Conservation (phyloP, 2,888 invertebrate genomes). For the Campaea margaritaria region DNA sequence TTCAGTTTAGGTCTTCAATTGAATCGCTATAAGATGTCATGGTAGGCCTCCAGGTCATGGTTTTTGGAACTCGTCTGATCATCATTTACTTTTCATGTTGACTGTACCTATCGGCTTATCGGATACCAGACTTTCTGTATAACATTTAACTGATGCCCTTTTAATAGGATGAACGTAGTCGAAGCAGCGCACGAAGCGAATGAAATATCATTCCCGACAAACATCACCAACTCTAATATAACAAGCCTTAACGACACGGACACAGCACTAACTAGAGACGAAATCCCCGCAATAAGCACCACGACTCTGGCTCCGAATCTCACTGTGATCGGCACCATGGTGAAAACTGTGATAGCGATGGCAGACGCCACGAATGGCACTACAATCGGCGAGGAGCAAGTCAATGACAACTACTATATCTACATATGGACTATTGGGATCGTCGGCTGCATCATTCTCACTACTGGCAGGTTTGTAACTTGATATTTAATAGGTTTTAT, state of each 20-base stretch:
- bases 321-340: conserved; percentile 63
- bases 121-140: no score
- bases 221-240: conserved; percentile 23
- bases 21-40: no score
- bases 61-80: no score
- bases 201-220: neutral
- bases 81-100: no score
- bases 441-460: conserved; percentile 84
- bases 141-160: neutral
- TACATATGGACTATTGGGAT: conserved; percentile 86
- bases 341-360: conserved; percentile 60
- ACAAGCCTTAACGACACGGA: conserved; percentile 35
- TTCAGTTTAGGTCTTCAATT: no score
- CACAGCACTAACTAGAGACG: conserved; percentile 19
- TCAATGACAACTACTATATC: conserved; percentile 73
- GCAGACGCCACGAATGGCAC: conserved; percentile 60
- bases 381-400: conserved; percentile 41
- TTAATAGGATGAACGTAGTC: conserved; percentile 75
- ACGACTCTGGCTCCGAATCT: conserved; percentile 48
- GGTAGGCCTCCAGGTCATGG: no score
- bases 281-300: neutral
- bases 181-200: conserved; percentile 49
- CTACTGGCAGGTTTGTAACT: conserved; percentile 76
- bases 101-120: no score
- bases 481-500: neutral